These are phyloP conservation scores for Druceiella hillmani DNA, from an alignment of 2,888 invertebrate genomes.

Conservation along the genomic window DNA sequence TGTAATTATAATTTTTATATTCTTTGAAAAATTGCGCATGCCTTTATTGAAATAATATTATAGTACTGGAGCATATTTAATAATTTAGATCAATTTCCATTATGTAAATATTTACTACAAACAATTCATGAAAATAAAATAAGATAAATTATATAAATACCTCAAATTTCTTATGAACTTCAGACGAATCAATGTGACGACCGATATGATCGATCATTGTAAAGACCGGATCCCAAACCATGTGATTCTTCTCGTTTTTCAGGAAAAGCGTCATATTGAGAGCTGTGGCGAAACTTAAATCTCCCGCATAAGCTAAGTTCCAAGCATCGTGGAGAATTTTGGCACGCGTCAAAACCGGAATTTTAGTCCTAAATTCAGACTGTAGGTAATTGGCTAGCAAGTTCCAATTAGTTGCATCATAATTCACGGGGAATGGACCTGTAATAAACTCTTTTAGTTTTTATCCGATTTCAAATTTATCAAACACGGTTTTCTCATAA, in stretches of 20 bases:
- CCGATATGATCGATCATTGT: constrained; percentile 79
- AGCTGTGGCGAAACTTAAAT: constrained; percentile 68
- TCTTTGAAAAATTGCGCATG: no score
- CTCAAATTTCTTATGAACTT: constrained; percentile 66
- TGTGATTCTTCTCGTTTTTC: constrained; percentile 64
- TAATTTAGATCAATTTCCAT: no score
- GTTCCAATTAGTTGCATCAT: constrained; percentile 73
- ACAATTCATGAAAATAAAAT: neutral
- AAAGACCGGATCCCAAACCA: constrained; percentile 80
- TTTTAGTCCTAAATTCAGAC: constrained; percentile 44
- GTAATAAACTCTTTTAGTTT: constrained; percentile 21
- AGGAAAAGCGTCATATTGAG: constrained; percentile 76
- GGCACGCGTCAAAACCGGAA: constrained; percentile 68
- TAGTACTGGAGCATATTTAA: no score
- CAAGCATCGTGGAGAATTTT: constrained; percentile 73
- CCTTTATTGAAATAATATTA: no score
- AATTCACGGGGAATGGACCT: constrained; percentile 81
- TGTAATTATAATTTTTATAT: no score
- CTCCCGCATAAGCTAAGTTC: constrained; percentile 73
- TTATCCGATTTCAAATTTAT: constrained; percentile 6
- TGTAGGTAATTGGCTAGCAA: constrained; percentile 62
- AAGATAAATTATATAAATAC: constrained; percentile 35
- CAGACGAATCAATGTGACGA: constrained; percentile 62
- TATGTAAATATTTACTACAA: no score
- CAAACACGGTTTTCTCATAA: constrained; percentile 1